Evolutionary conservation across 2,113 vertebrate species (phyloP).

Genomic region (Diadophis punctatus): DNA sequence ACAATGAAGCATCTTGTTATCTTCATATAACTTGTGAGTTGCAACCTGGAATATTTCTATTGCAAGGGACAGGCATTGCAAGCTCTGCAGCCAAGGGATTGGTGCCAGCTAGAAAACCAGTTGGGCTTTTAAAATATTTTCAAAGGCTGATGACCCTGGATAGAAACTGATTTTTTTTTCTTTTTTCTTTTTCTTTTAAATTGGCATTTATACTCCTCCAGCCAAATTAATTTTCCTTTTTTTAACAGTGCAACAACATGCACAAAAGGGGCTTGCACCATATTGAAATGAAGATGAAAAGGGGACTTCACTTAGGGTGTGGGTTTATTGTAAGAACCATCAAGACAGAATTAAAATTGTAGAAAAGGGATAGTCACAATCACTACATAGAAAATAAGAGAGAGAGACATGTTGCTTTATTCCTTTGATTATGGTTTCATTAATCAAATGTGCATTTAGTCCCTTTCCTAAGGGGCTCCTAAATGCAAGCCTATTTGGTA

Average conservation of each 20-base stretch:
- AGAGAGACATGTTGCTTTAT: background rate
- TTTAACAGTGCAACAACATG: slow-evolving; percentile 9
- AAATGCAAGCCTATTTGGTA: background rate
- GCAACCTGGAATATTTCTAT: background rate
- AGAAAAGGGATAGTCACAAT: background rate
- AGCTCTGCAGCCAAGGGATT: background rate
- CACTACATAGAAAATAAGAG: background rate
- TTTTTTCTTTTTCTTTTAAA: background rate
- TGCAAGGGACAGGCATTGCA: background rate
- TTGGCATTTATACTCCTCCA: background rate
- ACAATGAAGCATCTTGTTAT: background rate
- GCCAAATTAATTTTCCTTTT: slow-evolving; percentile 6
- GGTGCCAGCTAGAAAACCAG: background rate
- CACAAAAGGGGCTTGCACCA: slow-evolving; percentile 13
- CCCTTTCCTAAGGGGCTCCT: background rate
- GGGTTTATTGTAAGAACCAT: slow-evolving; percentile 25
- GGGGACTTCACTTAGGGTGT: background rate
- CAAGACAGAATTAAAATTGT: background rate
- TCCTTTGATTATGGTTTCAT: background rate
- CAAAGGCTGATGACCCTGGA: background rate
- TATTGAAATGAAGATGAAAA: slow-evolving; percentile 32
- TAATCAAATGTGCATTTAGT: background rate
- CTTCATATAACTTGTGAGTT: background rate
- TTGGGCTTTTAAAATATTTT: background rate
- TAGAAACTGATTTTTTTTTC: background rate